Conservation (phyloP, 2,113 vertebrate species). For the Dipodomys ordii region DNA sequence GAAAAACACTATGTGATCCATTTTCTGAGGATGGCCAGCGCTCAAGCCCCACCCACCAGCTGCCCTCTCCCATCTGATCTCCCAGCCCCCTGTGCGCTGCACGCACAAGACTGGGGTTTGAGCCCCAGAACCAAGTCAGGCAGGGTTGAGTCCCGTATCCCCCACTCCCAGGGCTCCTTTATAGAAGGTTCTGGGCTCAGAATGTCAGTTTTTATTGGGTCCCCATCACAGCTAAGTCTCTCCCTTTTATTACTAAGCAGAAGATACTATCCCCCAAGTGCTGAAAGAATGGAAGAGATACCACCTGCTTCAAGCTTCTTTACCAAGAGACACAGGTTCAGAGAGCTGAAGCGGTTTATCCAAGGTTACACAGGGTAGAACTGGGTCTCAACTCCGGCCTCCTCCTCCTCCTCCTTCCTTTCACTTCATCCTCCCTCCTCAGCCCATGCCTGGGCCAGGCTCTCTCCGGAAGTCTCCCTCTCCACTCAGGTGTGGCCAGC, state of each 20-base stretch:
- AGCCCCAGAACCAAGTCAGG: background rate
- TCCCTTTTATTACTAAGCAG: background rate
- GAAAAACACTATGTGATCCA: background rate
- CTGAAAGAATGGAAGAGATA: too few species aligned
- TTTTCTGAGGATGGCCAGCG: fast-evolving
- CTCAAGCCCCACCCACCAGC: fast-evolving
- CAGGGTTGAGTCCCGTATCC: too few species aligned
- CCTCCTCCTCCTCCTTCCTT: background rate
- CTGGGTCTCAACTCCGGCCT: background rate
- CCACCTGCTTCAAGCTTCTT: background rate
- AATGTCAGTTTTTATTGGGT: background rate
- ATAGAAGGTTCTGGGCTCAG: background rate
- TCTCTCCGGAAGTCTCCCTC: background rate
- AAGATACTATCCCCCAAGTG: background rate
- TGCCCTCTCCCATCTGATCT: too few species aligned
- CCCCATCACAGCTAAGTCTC: background rate
- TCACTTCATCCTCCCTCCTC: too few species aligned
- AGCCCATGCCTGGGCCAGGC: background rate
- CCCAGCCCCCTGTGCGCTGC: background rate
- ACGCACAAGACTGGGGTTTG: background rate
- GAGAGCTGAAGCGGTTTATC: background rate
- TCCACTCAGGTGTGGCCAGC: background rate
- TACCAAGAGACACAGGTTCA: background rate
- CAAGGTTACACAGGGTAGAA: background rate
- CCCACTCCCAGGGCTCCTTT: background rate